Evolutionary conservation across 1,140 invertebrate species (phyloP).

Genomic region (Vanessa atalanta): DNA sequence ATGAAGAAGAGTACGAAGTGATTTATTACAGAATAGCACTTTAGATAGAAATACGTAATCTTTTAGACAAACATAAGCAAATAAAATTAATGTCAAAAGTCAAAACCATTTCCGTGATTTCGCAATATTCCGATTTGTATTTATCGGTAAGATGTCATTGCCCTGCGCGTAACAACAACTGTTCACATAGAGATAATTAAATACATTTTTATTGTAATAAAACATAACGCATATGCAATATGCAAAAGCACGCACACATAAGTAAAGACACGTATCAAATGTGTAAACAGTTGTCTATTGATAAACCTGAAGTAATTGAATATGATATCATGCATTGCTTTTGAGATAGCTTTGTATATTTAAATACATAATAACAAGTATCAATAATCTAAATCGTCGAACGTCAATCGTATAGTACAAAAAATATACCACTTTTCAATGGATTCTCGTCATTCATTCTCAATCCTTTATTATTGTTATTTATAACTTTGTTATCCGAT

Average conservation of each 20-base stretch:
- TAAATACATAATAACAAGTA: too few species aligned
- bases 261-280: neutral
- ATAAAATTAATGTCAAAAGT: neutral
- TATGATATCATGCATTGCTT: too few species aligned
- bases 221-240: neutral
- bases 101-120: constrained; percentile 25
- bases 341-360: too few species aligned
- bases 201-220: neutral
- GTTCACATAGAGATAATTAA: constrained; percentile 20
- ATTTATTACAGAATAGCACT: too few species aligned
- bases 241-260: neutral
- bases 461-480: neutral
- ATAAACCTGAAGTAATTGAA: too few species aligned
- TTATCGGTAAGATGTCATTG: constrained; percentile 37
- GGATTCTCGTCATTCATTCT: neutral
- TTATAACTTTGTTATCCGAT: neutral
- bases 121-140: neutral
- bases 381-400: too few species aligned
- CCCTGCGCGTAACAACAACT: constrained; percentile 30
- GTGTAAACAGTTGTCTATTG: neutral
- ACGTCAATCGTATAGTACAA: too few species aligned
- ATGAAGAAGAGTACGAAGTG: too few species aligned
- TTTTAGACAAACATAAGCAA: neutral
- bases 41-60: too few species aligned
- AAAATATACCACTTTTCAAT: neutral